Percentiles rank a stretch among this genome's conserved stretches.
Evolutionary conservation across 1,140 invertebrate genomes (phyloP).

Genomic region (Tribolium madens): DNA sequence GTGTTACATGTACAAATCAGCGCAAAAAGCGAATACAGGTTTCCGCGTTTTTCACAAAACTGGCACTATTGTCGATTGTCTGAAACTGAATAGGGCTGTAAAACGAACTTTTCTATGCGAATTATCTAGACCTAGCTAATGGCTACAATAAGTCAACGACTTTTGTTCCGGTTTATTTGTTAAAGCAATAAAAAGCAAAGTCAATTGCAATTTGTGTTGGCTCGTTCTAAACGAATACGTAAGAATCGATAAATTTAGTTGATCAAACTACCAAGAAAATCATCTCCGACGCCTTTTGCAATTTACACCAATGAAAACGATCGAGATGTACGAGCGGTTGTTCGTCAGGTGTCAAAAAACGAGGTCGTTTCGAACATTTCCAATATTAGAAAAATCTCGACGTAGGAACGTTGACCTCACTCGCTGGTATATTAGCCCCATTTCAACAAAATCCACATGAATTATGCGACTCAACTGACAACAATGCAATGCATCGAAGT

Average conservation of each 20-base stretch:
- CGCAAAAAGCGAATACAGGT: not conserved
- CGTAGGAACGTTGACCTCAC: constrained; percentile 3
- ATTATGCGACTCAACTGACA: constrained; percentile 6
- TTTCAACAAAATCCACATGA: constrained; percentile 2
- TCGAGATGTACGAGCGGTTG: not conserved
- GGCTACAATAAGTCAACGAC: constrained; percentile 14
- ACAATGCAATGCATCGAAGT: constrained; percentile 9
- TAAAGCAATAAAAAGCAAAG: not conserved
- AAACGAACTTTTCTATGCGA: constrained; percentile 18
- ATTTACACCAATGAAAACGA: not conserved
- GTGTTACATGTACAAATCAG: constrained; percentile 4
- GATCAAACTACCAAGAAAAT: not conserved
- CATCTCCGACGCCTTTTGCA: not conserved
- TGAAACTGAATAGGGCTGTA: constrained; percentile 17
- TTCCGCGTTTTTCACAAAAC: not conserved
- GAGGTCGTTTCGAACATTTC: constrained; percentile 3
- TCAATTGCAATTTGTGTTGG: not conserved
- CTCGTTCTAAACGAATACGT: not conserved
- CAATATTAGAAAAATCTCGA: constrained; percentile 15
- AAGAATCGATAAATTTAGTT: not conserved
- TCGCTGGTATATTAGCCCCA: constrained; percentile 5
- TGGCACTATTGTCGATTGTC: constrained; percentile 18
- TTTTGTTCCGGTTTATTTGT: constrained; percentile 9
- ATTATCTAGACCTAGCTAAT: constrained; percentile 20
- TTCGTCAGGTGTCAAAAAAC: not conserved